Evolutionary conservation across 2,113 vertebrate genomes (phyloP), one percentile per base, ranked within the genome.

Genomic region (Petrocephalus microphthalmus): DNA sequence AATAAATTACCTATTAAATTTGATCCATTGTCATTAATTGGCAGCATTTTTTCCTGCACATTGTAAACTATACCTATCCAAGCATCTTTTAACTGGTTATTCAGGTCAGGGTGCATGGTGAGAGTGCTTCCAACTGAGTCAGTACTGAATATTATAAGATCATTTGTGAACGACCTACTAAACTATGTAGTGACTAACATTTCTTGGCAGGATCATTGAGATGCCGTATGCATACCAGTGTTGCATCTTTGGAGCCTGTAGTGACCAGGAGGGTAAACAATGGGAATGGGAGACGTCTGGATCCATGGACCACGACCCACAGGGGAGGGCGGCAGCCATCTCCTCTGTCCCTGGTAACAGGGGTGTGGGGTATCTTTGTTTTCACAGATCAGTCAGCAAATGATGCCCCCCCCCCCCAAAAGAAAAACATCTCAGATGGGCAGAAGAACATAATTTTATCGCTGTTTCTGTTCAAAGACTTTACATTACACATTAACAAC

Each of bases 221-320:
- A 98, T 97, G 90, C 98, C 98, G 0, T 97, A 96, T 0, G 97
- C 98, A 87, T 99, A 99, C 93, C 98, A 99, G 94, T 99, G 98
- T 94, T 99, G 98, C n/a, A 94, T 96, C 47, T 99, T 98, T 0
- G 95, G 96, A 5, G 93, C 94, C 88, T 99, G 98, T 82, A 89
- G 91, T 88, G 92, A 94, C 93, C 96, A 97, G 94, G 97, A 96
- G 91, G 89, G 91, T 0, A 92, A 88, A 90, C 96, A 95, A 25
- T 96, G 96, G 96, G 96, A 96, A 83, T 90, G 92, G 0, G 96
- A 97, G 88, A 94, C 94, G 42, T 87, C 8, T 94, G 92, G 90
- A 94, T 91, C 81, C 95, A 95, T 67, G 6, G 96, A 97, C 2
- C 96, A 97, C 11, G 97, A 97, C 84, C 81, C 95, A 11, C 96